Base-by-base conservation (phyloP, 2,113 vertebrate species). In the Himantopus leucocephalus region DNA sequence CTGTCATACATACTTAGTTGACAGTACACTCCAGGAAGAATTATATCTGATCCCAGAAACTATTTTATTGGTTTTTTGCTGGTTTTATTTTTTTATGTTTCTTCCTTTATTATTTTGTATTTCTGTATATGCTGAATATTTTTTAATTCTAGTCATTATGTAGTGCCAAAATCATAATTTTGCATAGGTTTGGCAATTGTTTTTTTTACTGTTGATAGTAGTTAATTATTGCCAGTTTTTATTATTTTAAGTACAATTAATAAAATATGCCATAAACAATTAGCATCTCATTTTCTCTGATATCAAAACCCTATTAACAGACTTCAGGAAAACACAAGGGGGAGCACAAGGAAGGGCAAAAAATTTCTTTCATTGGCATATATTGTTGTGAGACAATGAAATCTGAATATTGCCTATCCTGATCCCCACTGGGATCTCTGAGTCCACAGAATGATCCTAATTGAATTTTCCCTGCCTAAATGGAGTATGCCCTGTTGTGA, bases 391-490 rank as follows among this genome's bases (percentile, higher is more conserved):
- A 98, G 97, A 98, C 98, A 98, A 98, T 95, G 96, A 98, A 98
- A 98, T 98, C 98, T 98, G 98, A 98, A 98, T 98, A 98, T 98
- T 98, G 97, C 97, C 95, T 96, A 95, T 82, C 96, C 52, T 93
- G 95, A 59, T 97, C 95, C 97, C 98, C 98, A 95, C 67, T 92
- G 98, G 98, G 98, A 99, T 98, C 97, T 97, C 97, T 98, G 96
- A 77, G 97, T 98, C 98, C 97, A 98, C 98, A 98, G 98, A 98
- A 98, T 97, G 98, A 98, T 98, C 97, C 97, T 99, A 99, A 99
- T 99, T 99, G 99, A 99, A 99, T 99, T 99, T 98, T 98, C 98
- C 96, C 98, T 98, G 98, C 97, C 98, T 99, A 99, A 99, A 98
- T 99, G 98, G 98, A 99, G 98, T 98, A 98, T 98, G 98, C 98